phyloP scores from a whole-genome alignment of 2,797 vertebrate species.

The Lateolabrax maculatus region DNA sequence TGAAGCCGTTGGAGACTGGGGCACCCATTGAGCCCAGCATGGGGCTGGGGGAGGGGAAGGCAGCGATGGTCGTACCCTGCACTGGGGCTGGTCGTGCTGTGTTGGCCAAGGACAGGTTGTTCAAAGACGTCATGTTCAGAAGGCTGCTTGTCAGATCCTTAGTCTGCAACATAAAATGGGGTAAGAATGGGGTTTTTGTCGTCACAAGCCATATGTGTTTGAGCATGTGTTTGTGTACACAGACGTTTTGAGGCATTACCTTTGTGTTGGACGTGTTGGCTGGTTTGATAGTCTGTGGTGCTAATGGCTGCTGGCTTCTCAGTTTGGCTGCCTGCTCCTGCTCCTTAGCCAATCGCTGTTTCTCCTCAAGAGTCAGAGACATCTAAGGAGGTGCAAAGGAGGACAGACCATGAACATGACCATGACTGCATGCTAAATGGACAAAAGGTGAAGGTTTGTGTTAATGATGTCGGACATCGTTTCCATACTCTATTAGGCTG shows the following conservation, averaged over 20 bases:
- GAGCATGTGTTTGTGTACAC: neutral
- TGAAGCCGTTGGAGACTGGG: constrained; percentile 93
- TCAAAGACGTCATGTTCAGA: constrained; percentile 93
- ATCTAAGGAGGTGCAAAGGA: constrained; percentile 77
- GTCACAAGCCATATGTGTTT: neutral
- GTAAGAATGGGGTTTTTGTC: neutral
- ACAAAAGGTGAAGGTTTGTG: neutral
- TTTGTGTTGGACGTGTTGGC: constrained; percentile 83
- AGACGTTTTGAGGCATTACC: constrained; percentile 77
- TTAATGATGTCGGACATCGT: constrained; percentile 6
- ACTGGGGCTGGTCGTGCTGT: constrained; percentile 79
- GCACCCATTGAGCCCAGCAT: constrained; percentile 81
- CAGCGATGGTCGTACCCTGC: constrained; percentile 79
- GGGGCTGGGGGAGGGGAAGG: constrained; percentile 86
- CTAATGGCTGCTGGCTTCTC: constrained; percentile 94
- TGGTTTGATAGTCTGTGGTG: constrained; percentile 88
- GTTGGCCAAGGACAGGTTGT: constrained; percentile 86
- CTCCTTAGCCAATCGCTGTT: constrained; percentile 97
- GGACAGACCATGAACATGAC: constrained; percentile 17
- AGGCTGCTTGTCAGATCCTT: constrained; percentile 97
- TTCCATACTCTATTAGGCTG: constrained; percentile 90
- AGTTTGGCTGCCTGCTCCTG: constrained; percentile 97
- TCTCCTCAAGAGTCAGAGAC: constrained; percentile 97
- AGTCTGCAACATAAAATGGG: constrained; percentile 81
- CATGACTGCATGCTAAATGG: neutral